Evolutionary conservation across 1,140 invertebrate genomes (phyloP), one percentile per base, ranked within the genome.

Genomic region (Drosophila pallidifrons): DNA sequence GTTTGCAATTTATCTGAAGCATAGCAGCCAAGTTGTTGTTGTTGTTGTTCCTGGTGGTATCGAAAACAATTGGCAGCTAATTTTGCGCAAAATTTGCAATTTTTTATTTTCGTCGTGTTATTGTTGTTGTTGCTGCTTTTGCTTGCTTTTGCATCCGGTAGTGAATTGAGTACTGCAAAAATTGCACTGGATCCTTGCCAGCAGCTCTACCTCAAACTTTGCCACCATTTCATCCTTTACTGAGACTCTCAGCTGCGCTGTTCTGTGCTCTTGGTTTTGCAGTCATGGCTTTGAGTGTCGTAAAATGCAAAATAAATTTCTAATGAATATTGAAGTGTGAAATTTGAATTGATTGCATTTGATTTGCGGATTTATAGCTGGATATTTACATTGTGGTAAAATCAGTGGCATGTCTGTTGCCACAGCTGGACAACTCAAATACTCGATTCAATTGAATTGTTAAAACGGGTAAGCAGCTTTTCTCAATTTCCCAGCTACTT

Each of bases 291-390:
- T 73, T 52, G 61, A 75, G 75, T 73, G 54, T 86, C 81, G 79
- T 69, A 73, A 88, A 88, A 87, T 88, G 83, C 77, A 88, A 88
- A 88, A 89, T 89, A 88, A 77, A 88, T 88, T 88, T 88, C 83
- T 89, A 88, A 88, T 88, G 83, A 88, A 88, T 88, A 88, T 88
- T 88, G 83, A 88, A 88, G 83, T 88, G 83, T 89, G 83, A 88
- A 88, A 89, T 89, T 88, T 88, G 83, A 88, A 88, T 88, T 88
- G 83, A 88, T 88, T 88, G 83, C 83, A 81, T 80, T 88, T 88
- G 83, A 88, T 88, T 88, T 88, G 85, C 77, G 85, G 83, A 83
- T 73, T 88, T 88, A 75, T 82, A 75, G 77, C 63, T 78, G 80
- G 59, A 77, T 87, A 88, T 88, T 87, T 88, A 82, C 80, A 75